Conservation (phyloP, 2,888 invertebrate genomes). For the Aleiodes alternator region DNA sequence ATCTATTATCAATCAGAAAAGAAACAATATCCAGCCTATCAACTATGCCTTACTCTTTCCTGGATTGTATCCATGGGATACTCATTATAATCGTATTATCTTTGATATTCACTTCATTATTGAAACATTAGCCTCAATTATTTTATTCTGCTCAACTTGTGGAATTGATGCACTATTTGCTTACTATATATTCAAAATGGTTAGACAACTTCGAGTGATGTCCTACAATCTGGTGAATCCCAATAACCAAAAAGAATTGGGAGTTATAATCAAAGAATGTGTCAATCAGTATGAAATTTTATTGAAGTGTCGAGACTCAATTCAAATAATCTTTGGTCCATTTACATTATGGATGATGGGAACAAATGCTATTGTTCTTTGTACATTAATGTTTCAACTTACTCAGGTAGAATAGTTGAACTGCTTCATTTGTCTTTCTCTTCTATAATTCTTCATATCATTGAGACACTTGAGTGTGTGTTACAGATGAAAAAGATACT, state of each 20-base stretch:
- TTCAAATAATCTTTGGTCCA: slow-evolving; percentile 60
- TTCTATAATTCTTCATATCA: not conserved
- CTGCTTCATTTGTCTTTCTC: not conserved
- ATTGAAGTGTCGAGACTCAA: slow-evolving; percentile 48
- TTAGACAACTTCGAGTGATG: slow-evolving; percentile 57
- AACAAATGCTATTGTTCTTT: slow-evolving; percentile 59
- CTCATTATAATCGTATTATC: slow-evolving; percentile 42
- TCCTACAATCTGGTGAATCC: slow-evolving; percentile 14
- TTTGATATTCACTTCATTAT: slow-evolving; percentile 55
- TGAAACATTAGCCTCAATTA: slow-evolving; percentile 42
- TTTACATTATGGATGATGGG: slow-evolving; percentile 59
- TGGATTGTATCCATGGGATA: slow-evolving; percentile 55
- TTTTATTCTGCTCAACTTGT: slow-evolving; percentile 46
- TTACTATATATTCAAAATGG: slow-evolving; percentile 60
- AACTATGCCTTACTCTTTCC: slow-evolving; percentile 52
- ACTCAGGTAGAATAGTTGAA: slow-evolving; percentile 51
- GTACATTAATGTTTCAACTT: slow-evolving; percentile 61
- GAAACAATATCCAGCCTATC: slow-evolving; percentile 39
- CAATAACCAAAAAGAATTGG: not conserved
- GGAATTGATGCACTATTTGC: slow-evolving; percentile 61
- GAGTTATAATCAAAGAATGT: not conserved
- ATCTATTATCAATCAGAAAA: slow-evolving; percentile 43
- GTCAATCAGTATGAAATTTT: slow-evolving; percentile 49
- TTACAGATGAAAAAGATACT: slow-evolving; percentile 11
- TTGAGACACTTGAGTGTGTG: not conserved